These are phyloP conservation scores for Drosophila quasianomalipes DNA, from an alignment of 2,888 invertebrate species.

Conservation along the genomic window DNA sequence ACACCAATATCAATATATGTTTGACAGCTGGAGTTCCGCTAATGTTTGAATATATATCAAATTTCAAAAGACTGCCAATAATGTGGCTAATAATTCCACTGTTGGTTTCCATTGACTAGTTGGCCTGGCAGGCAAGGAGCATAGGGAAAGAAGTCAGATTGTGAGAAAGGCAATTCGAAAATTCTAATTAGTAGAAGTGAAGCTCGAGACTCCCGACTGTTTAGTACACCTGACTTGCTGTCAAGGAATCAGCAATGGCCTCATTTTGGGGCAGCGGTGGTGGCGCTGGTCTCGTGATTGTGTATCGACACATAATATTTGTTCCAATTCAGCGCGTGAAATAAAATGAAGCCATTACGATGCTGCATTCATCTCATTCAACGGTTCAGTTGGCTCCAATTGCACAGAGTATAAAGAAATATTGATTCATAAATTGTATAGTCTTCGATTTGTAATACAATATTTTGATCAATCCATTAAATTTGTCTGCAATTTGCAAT, in stretches of 20 bases:
- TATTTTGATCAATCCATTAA: neutral
- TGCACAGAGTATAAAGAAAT: neutral
- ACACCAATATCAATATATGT: slow-evolving; percentile 5
- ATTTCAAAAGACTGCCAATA: slow-evolving; percentile 45
- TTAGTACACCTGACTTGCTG: neutral
- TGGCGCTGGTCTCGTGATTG: neutral
- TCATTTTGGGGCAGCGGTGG: neutral
- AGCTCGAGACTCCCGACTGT: neutral
- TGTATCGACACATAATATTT: neutral
- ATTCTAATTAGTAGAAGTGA: neutral
- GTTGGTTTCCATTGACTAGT: neutral
- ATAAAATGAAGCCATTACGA: neutral
- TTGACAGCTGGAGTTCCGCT: slow-evolving; percentile 28
- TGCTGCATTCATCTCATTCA: neutral
- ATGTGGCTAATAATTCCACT: neutral
- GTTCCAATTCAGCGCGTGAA: neutral
- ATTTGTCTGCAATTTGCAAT: neutral
- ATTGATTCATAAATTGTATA: neutral
- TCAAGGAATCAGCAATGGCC: neutral
- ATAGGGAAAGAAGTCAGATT: neutral
- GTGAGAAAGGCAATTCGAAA: neutral
- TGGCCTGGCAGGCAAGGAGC: neutral
- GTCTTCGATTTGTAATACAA: neutral
- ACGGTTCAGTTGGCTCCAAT: neutral
- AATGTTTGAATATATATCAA: slow-evolving; percentile 45